Evolutionary conservation across 2,888 invertebrate genomes (phyloP).

Genomic region (Cataglyphis rosenhaueri): DNA sequence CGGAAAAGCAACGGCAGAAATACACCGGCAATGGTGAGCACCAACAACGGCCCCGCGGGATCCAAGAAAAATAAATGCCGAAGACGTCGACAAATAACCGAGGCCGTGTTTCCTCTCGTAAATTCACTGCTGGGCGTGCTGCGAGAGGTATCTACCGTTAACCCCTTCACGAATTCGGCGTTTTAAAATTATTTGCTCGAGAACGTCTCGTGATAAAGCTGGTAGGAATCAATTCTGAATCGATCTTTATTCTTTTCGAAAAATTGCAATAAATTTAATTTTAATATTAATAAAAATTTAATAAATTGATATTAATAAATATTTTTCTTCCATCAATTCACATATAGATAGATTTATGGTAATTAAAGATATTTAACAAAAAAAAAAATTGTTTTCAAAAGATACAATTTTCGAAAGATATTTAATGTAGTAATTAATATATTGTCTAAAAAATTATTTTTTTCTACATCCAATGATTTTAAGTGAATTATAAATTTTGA

Average conservation of each 20-base stretch:
- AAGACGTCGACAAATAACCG: constrained; percentile 49
- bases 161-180: constrained; percentile 30
- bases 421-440: background rate
- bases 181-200: constrained; percentile 22
- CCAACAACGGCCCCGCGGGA: constrained; percentile 1
- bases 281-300: background rate
- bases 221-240: background rate
- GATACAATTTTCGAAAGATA: too few relatives aligned
- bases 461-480: background rate
- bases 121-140: constrained; percentile 37
- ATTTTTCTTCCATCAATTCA: background rate
- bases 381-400: background rate
- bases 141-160: constrained; percentile 46
- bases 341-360: background rate
- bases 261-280: background rate
- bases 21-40: constrained; percentile 14
- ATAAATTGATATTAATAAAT: background rate
- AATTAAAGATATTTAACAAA: background rate
- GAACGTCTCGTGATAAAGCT: background rate
- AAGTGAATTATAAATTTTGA: background rate
- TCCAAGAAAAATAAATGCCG: constrained; percentile 50
- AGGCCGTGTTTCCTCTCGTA: constrained; percentile 46
- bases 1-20: constrained; percentile 54
- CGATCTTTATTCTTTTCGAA: background rate
- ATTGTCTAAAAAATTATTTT: background rate